Conservation (phyloP, 2,113 vertebrate species). For the Calidris pugnax region DNA sequence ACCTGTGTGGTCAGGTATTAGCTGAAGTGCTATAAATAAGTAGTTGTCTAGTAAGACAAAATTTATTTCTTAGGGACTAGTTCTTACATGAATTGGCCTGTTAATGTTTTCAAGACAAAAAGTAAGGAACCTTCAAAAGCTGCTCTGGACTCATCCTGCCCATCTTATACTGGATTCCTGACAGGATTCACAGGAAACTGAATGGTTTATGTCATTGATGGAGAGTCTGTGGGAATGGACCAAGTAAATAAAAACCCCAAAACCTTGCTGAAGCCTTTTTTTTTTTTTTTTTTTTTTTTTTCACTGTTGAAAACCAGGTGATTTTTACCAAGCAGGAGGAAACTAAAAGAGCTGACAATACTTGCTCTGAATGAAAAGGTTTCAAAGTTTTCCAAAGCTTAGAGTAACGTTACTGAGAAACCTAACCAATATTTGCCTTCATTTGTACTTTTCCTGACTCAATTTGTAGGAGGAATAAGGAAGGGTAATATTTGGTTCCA, state of each 20-base stretch:
- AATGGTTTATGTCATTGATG: background rate
- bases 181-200: background rate
- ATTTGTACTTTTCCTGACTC: background rate
- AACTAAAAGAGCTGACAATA: background rate
- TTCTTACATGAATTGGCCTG: background rate
- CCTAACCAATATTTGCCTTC: background rate
- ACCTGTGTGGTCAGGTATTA: background rate
- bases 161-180: background rate
- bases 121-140: background rate
- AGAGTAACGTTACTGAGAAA: background rate
- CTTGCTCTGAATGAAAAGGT: background rate
- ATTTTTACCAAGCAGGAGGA: background rate
- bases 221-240: background rate
- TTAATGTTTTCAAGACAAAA: background rate
- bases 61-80: background rate
- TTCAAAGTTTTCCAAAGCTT: background rate
- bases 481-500: background rate
- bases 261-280: background rate
- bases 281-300: background rate
- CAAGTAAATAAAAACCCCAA: background rate
- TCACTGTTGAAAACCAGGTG: background rate
- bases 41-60: background rate
- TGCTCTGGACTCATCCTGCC: background rate
- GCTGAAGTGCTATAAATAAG: background rate
- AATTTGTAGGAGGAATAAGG: background rate